Conservation (phyloP, 2,888 invertebrate species). For the Phyllotreta cruciferae region DNA sequence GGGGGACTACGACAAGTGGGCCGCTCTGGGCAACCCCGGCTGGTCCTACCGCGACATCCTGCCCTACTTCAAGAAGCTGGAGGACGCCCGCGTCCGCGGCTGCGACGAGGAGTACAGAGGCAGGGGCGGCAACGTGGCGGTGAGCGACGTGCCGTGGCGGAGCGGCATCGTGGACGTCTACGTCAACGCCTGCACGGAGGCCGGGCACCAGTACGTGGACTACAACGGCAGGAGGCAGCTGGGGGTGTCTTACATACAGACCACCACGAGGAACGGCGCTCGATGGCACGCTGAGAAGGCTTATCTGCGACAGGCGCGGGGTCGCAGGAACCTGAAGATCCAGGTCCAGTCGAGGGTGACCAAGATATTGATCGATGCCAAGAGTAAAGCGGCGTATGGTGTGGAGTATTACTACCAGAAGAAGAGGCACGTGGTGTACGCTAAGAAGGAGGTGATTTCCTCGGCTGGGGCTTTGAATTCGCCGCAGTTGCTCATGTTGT, state of each 20-base stretch:
- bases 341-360: slow-evolving; percentile 66
- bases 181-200: slow-evolving; percentile 64
- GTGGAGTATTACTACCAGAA: slow-evolving; percentile 48
- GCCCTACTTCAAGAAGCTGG: slow-evolving; percentile 57
- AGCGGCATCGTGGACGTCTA: slow-evolving; percentile 64
- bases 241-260: slow-evolving; percentile 70
- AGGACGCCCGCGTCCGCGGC: slow-evolving; percentile 51
- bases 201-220: slow-evolving; percentile 73
- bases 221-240: slow-evolving; percentile 70
- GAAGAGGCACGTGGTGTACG: slow-evolving; percentile 54
- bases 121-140: slow-evolving; percentile 56
- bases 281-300: slow-evolving; percentile 73
- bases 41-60: slow-evolving; percentile 63
- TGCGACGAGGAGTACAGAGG: slow-evolving; percentile 54
- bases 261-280: slow-evolving; percentile 65
- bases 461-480: slow-evolving; percentile 80
- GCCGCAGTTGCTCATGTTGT: slow-evolving; percentile 76
- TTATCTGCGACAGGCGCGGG: slow-evolving; percentile 67
- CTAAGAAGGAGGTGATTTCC: slow-evolving; percentile 65
- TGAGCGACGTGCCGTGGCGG: slow-evolving; percentile 55
- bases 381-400: slow-evolving; percentile 60
- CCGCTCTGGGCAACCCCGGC: slow-evolving; percentile 63
- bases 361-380: slow-evolving; percentile 64
- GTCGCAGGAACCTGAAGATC: slow-evolving; percentile 72
- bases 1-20: slow-evolving; percentile 76